Conservation (phyloP, 64 coral and sea anemone species). For the Stichodactyla mertensii region DNA sequence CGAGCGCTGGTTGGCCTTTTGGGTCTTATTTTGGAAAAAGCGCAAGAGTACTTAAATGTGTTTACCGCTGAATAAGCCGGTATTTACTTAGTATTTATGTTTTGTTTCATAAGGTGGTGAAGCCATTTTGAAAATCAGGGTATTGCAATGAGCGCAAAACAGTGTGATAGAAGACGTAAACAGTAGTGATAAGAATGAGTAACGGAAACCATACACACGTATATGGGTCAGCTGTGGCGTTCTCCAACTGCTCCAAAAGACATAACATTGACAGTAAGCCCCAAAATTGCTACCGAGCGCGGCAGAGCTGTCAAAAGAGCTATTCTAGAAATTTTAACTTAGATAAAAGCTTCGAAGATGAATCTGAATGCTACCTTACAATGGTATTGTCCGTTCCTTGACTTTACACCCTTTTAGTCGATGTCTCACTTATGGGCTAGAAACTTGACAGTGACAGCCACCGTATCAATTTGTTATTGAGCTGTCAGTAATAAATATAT, state of each 20-base stretch:
- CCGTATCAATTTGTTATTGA: not conserved
- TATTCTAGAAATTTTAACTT: not conserved
- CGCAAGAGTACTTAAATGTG: not conserved
- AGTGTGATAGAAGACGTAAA: not conserved
- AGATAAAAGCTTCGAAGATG: not conserved
- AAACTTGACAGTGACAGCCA: slow-evolving; percentile 4
- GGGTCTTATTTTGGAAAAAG: not conserved
- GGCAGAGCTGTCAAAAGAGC: not conserved
- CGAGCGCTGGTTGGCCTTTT: not conserved
- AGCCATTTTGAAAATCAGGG: slow-evolving; percentile 6
- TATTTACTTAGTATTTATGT: not conserved
- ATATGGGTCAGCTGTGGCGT: not conserved
- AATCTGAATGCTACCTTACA: not conserved
- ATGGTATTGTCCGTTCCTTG: not conserved
- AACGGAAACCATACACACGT: slow-evolving; percentile 5
- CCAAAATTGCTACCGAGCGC: not conserved
- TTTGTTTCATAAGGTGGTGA: not conserved
- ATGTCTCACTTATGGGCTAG: not conserved
- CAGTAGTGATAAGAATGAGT: not conserved
- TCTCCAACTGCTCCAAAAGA: not conserved
- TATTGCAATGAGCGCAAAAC: slow-evolving; percentile 8
- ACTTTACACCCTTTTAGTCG: not conserved
- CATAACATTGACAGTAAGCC: not conserved
- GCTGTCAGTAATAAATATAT: slow-evolving; percentile 6
- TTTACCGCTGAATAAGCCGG: not conserved